Percentiles rank a stretch among this genome's conserved stretches.
phyloP scores from a whole-genome alignment of 2,797 vertebrate genomes.

The Lithobates pipiens region DNA sequence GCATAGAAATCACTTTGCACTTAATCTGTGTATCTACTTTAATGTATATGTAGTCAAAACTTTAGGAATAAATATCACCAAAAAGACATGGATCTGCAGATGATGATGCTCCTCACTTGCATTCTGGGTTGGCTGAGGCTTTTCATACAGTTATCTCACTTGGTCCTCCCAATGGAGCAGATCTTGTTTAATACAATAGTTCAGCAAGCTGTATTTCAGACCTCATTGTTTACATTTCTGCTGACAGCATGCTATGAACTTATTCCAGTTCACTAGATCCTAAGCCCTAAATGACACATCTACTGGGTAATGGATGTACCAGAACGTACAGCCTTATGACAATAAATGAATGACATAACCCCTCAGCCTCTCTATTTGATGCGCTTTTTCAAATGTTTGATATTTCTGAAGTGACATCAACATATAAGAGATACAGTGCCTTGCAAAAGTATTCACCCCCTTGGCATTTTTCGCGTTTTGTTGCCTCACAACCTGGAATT shows the following conservation, averaged over 20 bases:
- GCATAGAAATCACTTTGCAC: no score
- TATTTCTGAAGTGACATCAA: background rate
- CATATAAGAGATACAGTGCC: no score
- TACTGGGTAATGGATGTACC: constrained; percentile 9
- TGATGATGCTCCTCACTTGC: background rate
- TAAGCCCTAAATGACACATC: constrained; percentile 4
- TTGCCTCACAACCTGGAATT: no score
- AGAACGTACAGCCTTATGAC: constrained; percentile 14
- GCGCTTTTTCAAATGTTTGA: background rate
- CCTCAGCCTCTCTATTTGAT: background rate
- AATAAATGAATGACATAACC: background rate
- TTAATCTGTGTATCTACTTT: no score
- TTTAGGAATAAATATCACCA: background rate
- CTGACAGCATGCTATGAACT: constrained; percentile 65
- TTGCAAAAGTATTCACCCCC: no score
- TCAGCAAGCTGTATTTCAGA: constrained; percentile 71
- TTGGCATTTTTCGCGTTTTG: no score
- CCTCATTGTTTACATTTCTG: constrained; percentile 72
- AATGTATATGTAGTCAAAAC: no score
- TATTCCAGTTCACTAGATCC: constrained; percentile 55
- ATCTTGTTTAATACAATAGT: constrained; percentile 65
- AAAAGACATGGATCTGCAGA: background rate
- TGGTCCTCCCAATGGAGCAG: background rate
- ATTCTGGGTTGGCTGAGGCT: background rate
- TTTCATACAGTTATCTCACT: constrained; percentile 15